Evolutionary conservation across 2,888 invertebrate genomes (phyloP), one percentile per base, ranked within the genome.

Genomic region (Troides aeacus): DNA sequence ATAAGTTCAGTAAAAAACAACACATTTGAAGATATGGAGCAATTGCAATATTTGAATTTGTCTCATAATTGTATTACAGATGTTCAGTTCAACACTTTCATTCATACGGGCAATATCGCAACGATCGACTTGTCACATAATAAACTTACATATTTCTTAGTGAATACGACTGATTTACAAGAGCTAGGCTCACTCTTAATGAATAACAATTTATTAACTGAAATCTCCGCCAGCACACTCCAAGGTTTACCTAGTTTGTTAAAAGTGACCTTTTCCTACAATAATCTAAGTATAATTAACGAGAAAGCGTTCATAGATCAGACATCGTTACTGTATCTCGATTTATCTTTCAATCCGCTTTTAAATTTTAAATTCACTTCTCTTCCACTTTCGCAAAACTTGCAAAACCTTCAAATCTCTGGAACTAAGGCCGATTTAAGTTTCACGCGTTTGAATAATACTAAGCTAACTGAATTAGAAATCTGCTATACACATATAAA

Each of bases 111-210:
- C 1, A 76, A 77, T 21, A 75, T 89, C 57, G 78, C 80, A 75
- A 77, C 72, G 4, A 73, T 90, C 10, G 90, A 90, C 72, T 74
- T 89, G n/a, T 89, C 89, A 0, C 78, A 75, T 69, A 90, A 90
- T 60, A 72, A 77, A 72, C 70, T 89, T 0, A 77, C 71, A 64
- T 65, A 70, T 8, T 88, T 90, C 67, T 57, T 72, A 2, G 66
- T 90, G 1, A 89, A 89, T 69, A 76, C 78, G n/a, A 81, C 82
- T 2, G 80, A 84, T 53, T 72, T 89, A 61, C 61, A 68, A 8
- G 78, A 77, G 21, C 71, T 90, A 7, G 73, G 73, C 4, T 76
- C 67, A 7, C 72, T 90, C 59, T 72, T 81, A 12, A 72, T 90
- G 46, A 81, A 83, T 67, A 83, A 88, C 66, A 90, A 90, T 76